These are phyloP conservation scores for Bradypodion ventrale DNA, from an alignment of 2,797 vertebrate species.

Conservation along the genomic window DNA sequence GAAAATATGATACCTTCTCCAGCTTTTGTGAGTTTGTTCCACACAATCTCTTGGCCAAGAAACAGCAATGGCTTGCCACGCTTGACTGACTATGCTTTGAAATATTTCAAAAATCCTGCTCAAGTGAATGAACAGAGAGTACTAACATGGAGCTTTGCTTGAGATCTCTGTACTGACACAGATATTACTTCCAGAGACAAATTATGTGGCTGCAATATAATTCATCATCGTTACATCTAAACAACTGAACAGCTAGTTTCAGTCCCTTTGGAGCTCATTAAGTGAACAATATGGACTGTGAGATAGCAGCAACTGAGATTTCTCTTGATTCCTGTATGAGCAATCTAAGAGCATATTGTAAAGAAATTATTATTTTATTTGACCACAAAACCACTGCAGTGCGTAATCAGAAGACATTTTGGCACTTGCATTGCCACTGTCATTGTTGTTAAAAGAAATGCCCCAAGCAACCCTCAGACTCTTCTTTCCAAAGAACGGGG, in stretches of 20 bases:
- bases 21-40: neutral
- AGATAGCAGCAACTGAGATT: neutral
- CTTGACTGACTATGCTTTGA: neutral
- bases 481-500: neutral
- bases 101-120: neutral
- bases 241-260: conserved; percentile 13
- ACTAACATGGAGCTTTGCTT: conserved; percentile 18
- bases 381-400: neutral
- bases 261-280: conserved; percentile 34
- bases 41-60: neutral
- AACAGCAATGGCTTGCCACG: neutral
- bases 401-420: neutral
- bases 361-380: conserved; percentile 6
- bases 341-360: neutral
- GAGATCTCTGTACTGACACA: neutral
- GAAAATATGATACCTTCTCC: neutral
- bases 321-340: conserved; percentile 14
- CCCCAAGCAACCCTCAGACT: neutral
- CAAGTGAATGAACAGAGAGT: neutral
- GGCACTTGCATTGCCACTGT: neutral
- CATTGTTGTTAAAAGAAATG: neutral
- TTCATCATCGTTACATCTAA: conserved; percentile 25
- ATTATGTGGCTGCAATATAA: conserved; percentile 13
- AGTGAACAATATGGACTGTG: conserved; percentile 10
- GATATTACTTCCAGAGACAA: neutral